Percentiles rank a stretch among this genome's conserved stretches.
These are phyloP conservation scores for Leistus spinibarbis DNA, from an alignment of 2,888 invertebrate genomes.

Conservation along the genomic window DNA sequence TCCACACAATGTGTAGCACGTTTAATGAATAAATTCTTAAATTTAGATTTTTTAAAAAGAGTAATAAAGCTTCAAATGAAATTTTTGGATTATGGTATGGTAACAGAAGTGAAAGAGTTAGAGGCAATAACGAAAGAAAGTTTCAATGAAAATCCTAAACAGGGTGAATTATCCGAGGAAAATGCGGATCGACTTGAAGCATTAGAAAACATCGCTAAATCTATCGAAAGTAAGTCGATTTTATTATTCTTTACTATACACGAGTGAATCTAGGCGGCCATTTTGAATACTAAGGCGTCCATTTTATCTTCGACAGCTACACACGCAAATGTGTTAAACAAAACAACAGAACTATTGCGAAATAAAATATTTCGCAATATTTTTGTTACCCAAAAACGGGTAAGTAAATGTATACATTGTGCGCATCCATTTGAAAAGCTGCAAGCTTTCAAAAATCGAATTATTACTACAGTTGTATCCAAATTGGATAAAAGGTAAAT, in stretches of 20 bases:
- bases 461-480: conserved; percentile 54
- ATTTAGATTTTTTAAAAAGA: conserved; percentile 52
- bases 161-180: conserved; percentile 49
- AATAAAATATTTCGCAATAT: conserved; percentile 48
- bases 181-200: conserved; percentile 47
- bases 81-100: conserved; percentile 74
- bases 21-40: too few species aligned
- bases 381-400: conserved; percentile 52
- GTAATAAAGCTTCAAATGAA: conserved; percentile 71
- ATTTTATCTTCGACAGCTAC: conserved; percentile 47
- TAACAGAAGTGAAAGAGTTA: conserved; percentile 74
- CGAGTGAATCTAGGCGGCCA: too few species aligned
- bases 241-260: conserved; percentile 5
- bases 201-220: conserved; percentile 46
- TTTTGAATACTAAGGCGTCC: background rate
- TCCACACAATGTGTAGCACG: too few species aligned
- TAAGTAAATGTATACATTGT: conserved; percentile 65
- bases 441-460: conserved; percentile 65
- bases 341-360: conserved; percentile 50
- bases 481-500: conserved; percentile 69
- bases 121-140: conserved; percentile 46
- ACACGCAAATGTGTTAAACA: conserved; percentile 45
- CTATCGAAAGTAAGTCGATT: conserved; percentile 30
- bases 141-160: conserved; percentile 44
- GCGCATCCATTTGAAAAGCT: conserved; percentile 60